Conservation (phyloP, 2,113 vertebrate species). For the Vanacampus margaritifer region DNA sequence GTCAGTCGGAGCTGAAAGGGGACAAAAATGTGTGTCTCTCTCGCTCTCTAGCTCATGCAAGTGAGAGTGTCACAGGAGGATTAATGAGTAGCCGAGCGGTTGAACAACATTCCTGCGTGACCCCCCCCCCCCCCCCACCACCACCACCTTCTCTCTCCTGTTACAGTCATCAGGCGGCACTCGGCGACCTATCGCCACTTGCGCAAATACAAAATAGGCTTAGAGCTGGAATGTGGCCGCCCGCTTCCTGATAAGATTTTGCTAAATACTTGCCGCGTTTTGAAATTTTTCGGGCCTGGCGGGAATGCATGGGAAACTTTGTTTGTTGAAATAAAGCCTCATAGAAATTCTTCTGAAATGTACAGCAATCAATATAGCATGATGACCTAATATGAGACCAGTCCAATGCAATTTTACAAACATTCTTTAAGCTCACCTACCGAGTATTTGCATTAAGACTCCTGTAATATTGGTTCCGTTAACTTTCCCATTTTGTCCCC, state of each 20-base stretch:
- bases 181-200: slow-evolving; percentile 26
- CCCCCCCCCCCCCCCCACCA: slow-evolving; percentile 25
- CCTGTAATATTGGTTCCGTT: too few species aligned
- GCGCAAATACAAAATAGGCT: slow-evolving; percentile 32
- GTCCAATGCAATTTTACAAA: too few species aligned
- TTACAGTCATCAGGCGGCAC: slow-evolving; percentile 30
- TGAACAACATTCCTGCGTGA: slow-evolving; percentile 46
- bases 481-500: too few species aligned
- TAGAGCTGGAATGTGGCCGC: slow-evolving; percentile 31
- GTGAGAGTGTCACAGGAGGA: slow-evolving; percentile 42
- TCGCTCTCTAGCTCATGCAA: slow-evolving; percentile 20
- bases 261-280: slow-evolving; percentile 1
- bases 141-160: slow-evolving; percentile 25
- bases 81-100: slow-evolving; percentile 49
- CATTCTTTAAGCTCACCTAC: too few species aligned
- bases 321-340: not conserved
- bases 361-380: not conserved
- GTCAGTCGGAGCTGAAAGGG: not conserved
- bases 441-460: too few species aligned
- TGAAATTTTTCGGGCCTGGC: not conserved
- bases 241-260: slow-evolving; percentile 31
- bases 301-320: not conserved
- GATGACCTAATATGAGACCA: too few species aligned
- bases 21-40: slow-evolving; percentile 41
- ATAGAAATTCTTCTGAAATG: not conserved